Evolutionary conservation across 2,113 vertebrate species (phyloP).

Genomic region (Pagrus major): DNA sequence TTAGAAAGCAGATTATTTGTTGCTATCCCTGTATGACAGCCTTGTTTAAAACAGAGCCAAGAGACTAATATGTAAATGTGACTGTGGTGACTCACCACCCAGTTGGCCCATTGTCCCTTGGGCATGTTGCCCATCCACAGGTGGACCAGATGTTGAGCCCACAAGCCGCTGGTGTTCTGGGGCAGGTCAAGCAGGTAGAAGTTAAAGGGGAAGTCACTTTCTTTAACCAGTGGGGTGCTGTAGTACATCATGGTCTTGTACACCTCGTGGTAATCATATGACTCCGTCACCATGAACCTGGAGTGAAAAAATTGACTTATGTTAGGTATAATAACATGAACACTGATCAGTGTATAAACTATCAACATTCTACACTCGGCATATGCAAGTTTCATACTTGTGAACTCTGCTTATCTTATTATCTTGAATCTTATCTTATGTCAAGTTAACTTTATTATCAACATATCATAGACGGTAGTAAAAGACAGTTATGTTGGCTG

Average conservation of each 20-base stretch:
- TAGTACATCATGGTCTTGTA: conserved; percentile 95
- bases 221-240: conserved; percentile 85
- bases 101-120: conserved; percentile 93
- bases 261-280: conserved; percentile 84
- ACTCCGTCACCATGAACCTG: conserved; percentile 92
- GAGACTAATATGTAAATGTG: not conserved
- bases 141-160: conserved; percentile 84
- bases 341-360: not conserved
- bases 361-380: not conserved
- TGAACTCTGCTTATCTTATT: not conserved
- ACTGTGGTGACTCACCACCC: conserved; percentile 87
- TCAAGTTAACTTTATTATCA: not conserved
- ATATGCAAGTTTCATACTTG: not conserved
- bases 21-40: no score
- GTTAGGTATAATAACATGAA: not conserved
- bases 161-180: conserved; percentile 82
- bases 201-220: conserved; percentile 96
- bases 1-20: not conserved
- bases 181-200: conserved; percentile 88
- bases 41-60: not conserved
- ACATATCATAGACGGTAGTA: not conserved
- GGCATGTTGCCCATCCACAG: conserved; percentile 97
- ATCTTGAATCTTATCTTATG: not conserved
- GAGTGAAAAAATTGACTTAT: not conserved
- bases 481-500: not conserved